Conservation (phyloP, 1,140 invertebrate species). For the Achroia grisella region DNA sequence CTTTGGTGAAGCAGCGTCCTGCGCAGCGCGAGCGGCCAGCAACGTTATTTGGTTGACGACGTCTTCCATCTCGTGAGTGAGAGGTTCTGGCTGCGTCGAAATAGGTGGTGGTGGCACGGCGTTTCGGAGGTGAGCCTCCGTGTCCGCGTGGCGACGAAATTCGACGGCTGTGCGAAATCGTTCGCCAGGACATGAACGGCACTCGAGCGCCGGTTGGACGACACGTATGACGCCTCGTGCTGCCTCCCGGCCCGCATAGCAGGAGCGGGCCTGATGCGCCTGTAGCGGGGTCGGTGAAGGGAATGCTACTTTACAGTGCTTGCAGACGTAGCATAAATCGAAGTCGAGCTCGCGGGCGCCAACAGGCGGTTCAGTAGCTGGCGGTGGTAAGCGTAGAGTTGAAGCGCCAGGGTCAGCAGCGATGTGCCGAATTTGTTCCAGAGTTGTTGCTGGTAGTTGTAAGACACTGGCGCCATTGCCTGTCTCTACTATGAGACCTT, state of each 20-base stretch:
- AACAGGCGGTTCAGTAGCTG: constrained; percentile 52
- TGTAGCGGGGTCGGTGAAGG: constrained; percentile 82
- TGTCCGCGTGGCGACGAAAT: constrained; percentile 81
- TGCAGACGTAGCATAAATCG: constrained; percentile 89
- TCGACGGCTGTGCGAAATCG: constrained; percentile 76
- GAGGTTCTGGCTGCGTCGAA: constrained; percentile 72
- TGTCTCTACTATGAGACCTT: constrained; percentile 69
- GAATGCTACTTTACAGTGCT: constrained; percentile 89
- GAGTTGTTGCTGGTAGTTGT: constrained; percentile 77
- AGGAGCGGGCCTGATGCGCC: constrained; percentile 80
- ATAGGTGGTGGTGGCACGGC: constrained; percentile 35
- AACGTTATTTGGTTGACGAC: constrained; percentile 88
- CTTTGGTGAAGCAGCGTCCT: constrained; percentile 61
- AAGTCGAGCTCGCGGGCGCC: constrained; percentile 77
- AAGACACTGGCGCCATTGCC: constrained; percentile 77
- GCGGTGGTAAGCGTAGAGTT: constrained; percentile 77
- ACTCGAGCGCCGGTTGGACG: constrained; percentile 81
- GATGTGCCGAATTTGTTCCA: constrained; percentile 80
- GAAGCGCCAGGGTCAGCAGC: constrained; percentile 79
- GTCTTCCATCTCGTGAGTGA: constrained; percentile 87
- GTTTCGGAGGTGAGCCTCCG: constrained; percentile 71
- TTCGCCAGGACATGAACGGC: constrained; percentile 79
- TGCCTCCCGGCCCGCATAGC: constrained; percentile 79
- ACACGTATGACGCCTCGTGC: constrained; percentile 78
- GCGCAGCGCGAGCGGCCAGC: constrained; percentile 80